Conservation (phyloP, 2,888 invertebrate species). For the Synanthedon formicaeformis region DNA sequence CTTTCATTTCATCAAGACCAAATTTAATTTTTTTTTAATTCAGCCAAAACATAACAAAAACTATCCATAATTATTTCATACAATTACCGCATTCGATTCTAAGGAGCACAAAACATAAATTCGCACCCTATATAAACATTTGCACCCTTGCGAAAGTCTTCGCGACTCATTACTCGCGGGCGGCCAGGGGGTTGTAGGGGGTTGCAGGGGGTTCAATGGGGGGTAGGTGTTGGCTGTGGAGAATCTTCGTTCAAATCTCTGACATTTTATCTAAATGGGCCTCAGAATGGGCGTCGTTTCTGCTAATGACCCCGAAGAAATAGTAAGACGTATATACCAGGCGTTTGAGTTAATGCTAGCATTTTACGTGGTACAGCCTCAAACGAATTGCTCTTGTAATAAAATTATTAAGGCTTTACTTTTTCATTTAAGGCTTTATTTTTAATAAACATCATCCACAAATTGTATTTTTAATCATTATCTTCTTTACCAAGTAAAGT, state of each 20-base stretch:
- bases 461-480: no score
- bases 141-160: slow-evolving; percentile 64
- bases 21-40: no score
- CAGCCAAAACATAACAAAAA: neutral
- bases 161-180: slow-evolving; percentile 62
- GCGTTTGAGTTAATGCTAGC: slow-evolving; percentile 36
- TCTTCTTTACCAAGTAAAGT: no score
- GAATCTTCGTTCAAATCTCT: slow-evolving; percentile 67
- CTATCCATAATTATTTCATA: neutral
- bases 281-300: slow-evolving; percentile 62
- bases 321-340: slow-evolving; percentile 45
- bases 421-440: no score
- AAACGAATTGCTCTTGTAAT: no score
- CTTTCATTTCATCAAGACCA: no score
- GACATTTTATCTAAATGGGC: slow-evolving; percentile 71
- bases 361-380: slow-evolving; percentile 3
- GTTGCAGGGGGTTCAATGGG: slow-evolving; percentile 8
- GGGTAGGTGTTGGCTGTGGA: slow-evolving; percentile 7
- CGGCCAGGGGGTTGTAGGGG: slow-evolving; percentile 11
- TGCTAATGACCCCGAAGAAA: slow-evolving; percentile 68
- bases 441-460: no score
- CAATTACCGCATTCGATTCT: neutral
- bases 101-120: slow-evolving; percentile 34
- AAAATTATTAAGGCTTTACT: no score
- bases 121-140: slow-evolving; percentile 68